Base-by-base conservation (phyloP, 2,888 invertebrate species). In the Clivina fossor region DNA sequence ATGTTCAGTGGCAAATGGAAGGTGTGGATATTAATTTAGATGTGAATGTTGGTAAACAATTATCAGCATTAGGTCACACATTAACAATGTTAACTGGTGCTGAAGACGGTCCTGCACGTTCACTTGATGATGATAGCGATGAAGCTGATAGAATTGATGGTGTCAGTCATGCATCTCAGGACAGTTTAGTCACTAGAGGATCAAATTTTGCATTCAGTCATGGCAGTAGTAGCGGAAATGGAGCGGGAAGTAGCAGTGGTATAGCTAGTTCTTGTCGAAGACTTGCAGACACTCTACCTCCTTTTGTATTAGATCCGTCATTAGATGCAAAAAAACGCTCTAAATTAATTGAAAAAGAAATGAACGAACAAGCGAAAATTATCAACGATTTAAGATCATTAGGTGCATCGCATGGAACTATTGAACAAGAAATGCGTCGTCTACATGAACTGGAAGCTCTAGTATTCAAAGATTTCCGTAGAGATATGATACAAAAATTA, bases 1-100 rank as follows among this genome's bases (percentile, higher is more conserved):
- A 97, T 74, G 95, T 99, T 1, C 90, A 93, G 61, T 98, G 98
- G 95, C 91, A 97, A 76, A 99, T 99, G 99, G 93, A 97, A 72
- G 99, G 99, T 44, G 94, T 97, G 5, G 96, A 96, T 69, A 94
- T 97, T 61, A 94, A 97, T 71, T 76, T 97, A 53, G 96, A 97
- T 73, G 92, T 94, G 1, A 93, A 90, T 71, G 93, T 99, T 35
- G 98, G 98, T 48, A 95, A 97, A 72, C 92, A 96, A 68, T 77
- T 98, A 19, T 94, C 95, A 0, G 90, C 95, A 0, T 78, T 98
- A 28, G 95, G 96, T 0, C 92, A 95, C 71, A 98, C 98, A 0
- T 80, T 98, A 51, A 97, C 98, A 0, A 93, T 94, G 82, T 78
- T 98, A 38, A 94, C 96, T 0, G 94, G 93, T 3, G 88, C 86